Percentiles rank a stretch among this genome's conserved stretches.
These are phyloP conservation scores for Brachyhypopomus gauderio DNA, from an alignment of 2,113 vertebrate genomes.

Conservation along the genomic window DNA sequence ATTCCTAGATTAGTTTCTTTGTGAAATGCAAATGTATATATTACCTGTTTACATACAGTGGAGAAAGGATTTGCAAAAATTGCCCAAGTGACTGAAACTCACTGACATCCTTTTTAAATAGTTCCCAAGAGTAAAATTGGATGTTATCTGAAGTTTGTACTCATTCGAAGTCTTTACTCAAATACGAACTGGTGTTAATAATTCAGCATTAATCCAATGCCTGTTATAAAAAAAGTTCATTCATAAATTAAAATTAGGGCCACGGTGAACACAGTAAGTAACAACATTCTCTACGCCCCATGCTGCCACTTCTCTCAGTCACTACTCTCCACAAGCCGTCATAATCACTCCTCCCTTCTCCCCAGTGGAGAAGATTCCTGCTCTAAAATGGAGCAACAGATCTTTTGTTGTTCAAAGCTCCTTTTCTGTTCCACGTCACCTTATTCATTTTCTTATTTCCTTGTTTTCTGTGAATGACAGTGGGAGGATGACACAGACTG, in stretches of 20 bases:
- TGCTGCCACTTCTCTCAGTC: slow-evolving; percentile 13
- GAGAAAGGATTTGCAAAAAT: no score
- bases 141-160: not conserved
- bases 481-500: slow-evolving; percentile 45
- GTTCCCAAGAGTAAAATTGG: not conserved
- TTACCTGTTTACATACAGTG: slow-evolving; percentile 11
- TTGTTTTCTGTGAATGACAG: slow-evolving; percentile 68
- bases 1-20: not conserved
- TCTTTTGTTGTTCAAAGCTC: slow-evolving; percentile 66
- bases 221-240: not conserved
- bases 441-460: slow-evolving; percentile 69
- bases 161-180: not conserved
- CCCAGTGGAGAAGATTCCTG: slow-evolving; percentile 54
- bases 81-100: no score
- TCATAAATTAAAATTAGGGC: not conserved
- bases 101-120: not conserved
- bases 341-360: slow-evolving; percentile 25
- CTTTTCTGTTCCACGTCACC: slow-evolving; percentile 62
- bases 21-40: not conserved
- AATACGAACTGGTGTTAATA: not conserved
- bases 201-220: not conserved
- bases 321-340: slow-evolving; percentile 24
- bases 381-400: slow-evolving; percentile 64
- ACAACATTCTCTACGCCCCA: no score
- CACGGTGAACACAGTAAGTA: not conserved